Conservation (phyloP, 2,888 invertebrate genomes). For the Schizaphis graminum region DNA sequence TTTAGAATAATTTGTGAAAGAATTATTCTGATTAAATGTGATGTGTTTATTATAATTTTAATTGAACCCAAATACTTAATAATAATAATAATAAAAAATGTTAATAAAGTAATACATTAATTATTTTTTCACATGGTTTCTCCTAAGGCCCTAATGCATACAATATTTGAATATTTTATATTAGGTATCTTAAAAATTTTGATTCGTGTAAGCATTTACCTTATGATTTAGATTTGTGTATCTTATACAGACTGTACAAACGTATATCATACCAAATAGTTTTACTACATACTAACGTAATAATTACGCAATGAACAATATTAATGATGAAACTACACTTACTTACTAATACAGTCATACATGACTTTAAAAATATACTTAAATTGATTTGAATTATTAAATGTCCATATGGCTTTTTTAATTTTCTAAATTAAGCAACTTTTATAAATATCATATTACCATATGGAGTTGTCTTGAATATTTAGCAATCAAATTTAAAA, state of each 20-base stretch:
- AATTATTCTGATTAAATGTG: background rate
- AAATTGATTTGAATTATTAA: background rate
- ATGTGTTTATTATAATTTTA: background rate
- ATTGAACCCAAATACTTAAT: background rate
- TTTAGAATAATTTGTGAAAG: background rate
- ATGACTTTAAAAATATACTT: background rate
- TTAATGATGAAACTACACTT: background rate
- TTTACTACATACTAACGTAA: background rate
- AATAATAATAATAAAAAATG: too few species aligned
- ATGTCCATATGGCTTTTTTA: background rate
- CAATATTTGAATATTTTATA: background rate
- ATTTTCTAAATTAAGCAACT: background rate
- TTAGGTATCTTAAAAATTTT: background rate
- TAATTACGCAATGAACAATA: background rate
- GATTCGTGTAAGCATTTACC: background rate
- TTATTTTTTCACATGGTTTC: background rate
- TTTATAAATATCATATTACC: background rate
- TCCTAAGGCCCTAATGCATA: background rate
- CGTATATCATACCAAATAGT: too few species aligned
- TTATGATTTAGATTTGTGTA: background rate
- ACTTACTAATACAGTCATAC: background rate
- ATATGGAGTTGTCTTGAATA: background rate
- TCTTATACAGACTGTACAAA: too few species aligned
- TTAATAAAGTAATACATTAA: background rate
- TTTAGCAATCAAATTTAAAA: background rate